Percentiles rank a stretch among this genome's conserved stretches.
Evolutionary conservation across 1,140 invertebrate genomes (phyloP).

Genomic region (Pogonomyrmex barbatus): DNA sequence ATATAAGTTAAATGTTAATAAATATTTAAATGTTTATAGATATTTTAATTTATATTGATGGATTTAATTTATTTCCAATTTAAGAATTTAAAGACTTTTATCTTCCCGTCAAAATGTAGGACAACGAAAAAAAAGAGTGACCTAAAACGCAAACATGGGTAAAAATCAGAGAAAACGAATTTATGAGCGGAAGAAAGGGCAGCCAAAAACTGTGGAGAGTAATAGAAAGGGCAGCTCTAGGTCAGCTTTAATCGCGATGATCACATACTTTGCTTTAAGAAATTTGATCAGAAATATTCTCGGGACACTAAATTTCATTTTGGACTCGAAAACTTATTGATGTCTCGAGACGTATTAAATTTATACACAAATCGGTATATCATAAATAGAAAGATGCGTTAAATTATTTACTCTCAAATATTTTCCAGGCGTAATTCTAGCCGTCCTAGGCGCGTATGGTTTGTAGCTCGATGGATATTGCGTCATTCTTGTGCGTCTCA

Average conservation of each 20-base stretch:
- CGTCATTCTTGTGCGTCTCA: background rate
- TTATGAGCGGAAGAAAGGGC: constrained; percentile 47
- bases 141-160: constrained; percentile 42
- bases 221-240: constrained; percentile 16
- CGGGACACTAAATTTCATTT: background rate
- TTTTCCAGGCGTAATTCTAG: constrained; percentile 50
- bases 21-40: background rate
- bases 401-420: constrained; percentile 54
- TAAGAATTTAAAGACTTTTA: constrained; percentile 8
- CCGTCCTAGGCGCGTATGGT: constrained; percentile 4
- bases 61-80: constrained; percentile 25
- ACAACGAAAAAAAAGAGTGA: constrained; percentile 41
- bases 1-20: background rate
- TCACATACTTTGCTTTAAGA: constrained; percentile 21
- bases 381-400: background rate
- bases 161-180: constrained; percentile 51
- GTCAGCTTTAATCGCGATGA: constrained; percentile 35
- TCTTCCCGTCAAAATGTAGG: constrained; percentile 31
- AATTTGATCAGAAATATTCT: background rate
- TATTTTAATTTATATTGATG: constrained; percentile 7
- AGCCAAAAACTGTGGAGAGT: constrained; percentile 35
- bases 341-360: background rate
- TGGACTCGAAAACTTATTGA: background rate
- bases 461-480: background rate
- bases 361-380: background rate